These are phyloP conservation scores for Mesoligia furuncula DNA, from an alignment of 2,888 invertebrate genomes.

Conservation along the genomic window DNA sequence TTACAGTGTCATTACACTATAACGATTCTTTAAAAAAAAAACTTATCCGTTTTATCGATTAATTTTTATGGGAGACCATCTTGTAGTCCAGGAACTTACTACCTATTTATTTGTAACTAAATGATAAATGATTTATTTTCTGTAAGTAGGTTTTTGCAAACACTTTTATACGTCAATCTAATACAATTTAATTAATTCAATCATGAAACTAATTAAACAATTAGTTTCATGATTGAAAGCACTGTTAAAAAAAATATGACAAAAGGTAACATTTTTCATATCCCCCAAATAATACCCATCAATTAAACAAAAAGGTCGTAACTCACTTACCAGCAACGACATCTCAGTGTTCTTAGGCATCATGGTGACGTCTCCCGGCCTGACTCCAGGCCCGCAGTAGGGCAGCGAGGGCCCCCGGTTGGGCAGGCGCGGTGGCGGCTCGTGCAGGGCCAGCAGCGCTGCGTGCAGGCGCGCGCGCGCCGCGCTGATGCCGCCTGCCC, in stretches of 20 bases:
- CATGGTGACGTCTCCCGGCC: constrained; percentile 89
- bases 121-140: no score
- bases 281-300: neutral
- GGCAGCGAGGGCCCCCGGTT: constrained; percentile 90
- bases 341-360: constrained; percentile 89
- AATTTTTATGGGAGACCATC: neutral
- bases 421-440: constrained; percentile 75
- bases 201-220: no score
- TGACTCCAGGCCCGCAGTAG: constrained; percentile 90
- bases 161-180: no score
- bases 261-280: no score
- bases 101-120: neutral
- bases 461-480: constrained; percentile 86
- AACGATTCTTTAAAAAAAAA: neutral
- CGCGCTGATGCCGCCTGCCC: constrained; percentile 85
- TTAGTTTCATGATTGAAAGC: neutral
- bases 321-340: constrained; percentile 83
- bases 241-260: no score
- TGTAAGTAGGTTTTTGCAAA: no score
- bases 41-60: neutral
- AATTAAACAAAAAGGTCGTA: neutral
- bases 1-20: no score
- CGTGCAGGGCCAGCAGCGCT: constrained; percentile 83
- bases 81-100: neutral
- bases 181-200: no score